These are phyloP conservation scores for Catharus minimus DNA, from an alignment of 2,113 vertebrate genomes.

Conservation along the genomic window DNA sequence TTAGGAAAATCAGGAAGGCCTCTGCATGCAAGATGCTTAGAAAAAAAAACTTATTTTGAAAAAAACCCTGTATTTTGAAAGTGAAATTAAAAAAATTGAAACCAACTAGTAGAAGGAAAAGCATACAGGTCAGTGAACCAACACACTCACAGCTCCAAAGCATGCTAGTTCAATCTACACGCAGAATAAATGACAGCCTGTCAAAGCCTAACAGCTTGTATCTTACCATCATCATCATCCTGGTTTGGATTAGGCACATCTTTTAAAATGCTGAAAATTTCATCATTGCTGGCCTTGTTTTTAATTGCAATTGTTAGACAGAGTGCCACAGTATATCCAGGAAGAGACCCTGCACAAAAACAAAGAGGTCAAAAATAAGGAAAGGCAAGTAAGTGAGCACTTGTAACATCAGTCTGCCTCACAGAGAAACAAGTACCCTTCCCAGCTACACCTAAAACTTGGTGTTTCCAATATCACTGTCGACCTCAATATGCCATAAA, in stretches of 20 bases:
- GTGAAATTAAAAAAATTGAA: background rate
- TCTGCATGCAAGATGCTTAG: background rate
- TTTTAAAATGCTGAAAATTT: conserved; percentile 92
- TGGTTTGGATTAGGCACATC: conserved; percentile 97
- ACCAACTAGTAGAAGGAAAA: background rate
- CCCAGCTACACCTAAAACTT: background rate
- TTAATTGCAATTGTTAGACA: conserved; percentile 91
- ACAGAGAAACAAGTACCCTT: background rate
- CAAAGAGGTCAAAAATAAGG: background rate
- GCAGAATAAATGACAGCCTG: background rate
- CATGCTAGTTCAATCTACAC: background rate
- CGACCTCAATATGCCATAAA: background rate
- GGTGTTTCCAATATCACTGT: background rate
- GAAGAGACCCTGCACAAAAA: conserved; percentile 82
- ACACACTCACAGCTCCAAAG: background rate
- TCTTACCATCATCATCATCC: conserved; percentile 91
- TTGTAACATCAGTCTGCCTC: background rate
- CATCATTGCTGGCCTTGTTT: conserved; percentile 92
- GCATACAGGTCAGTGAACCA: background rate
- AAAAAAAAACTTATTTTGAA: background rate
- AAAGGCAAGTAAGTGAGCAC: background rate
- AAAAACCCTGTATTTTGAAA: too few species aligned
- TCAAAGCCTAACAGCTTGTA: background rate
- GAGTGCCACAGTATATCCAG: conserved; percentile 85
- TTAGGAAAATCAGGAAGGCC: background rate